Base-by-base conservation (phyloP, 2,888 invertebrate species). In the Pycnomerus fuliginosus region DNA sequence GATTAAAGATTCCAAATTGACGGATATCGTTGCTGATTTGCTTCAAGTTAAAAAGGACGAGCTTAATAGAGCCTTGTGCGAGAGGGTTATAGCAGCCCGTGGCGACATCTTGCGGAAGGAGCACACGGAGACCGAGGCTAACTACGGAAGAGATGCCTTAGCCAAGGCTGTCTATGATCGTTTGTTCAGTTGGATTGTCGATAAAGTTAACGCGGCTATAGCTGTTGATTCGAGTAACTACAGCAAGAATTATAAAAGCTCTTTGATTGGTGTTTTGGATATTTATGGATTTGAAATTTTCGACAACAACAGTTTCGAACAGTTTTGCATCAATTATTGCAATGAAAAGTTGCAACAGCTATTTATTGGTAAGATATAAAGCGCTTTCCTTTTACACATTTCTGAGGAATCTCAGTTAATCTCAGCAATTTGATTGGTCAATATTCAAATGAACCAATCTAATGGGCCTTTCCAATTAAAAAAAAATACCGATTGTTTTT, bases 201-300 rank as follows among this genome's bases (percentile, higher is more conserved):
- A 83, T 25, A 80, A 88, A 69, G 91, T 98, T 35, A 99, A 99
- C 76, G 80, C 86, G 49, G 91, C 91, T 1, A 94, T 98, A 52
- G 85, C 90, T 33, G 87, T 87, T 3, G 85, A 87, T 12, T 73
- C 72, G 4, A 77, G 67, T 35, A 69, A 67, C 24, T 70, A 69
- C 23, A 67, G 66, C 39, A 74, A 74, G 53, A 73, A 79, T 15
- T 83, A 84, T 67, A 82, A 82, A 66, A 84, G 82, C 63, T 89
- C 89, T 1, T 80, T 94, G 25, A 94, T 95, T 62, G 97, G 97
- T 5, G 97, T 98, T 3, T 76, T 99, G 33, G 98, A 99, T 68
- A 99, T 99, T 65, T 99, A 98, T 71, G 98, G 98, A 12, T 99
- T 98, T 73, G 98, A 99, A 77, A 95, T 98, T 56, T 96, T 99